These are phyloP conservation scores for Synanthedon myopaeformis DNA, from an alignment of 2,888 invertebrate genomes.

Conservation along the genomic window DNA sequence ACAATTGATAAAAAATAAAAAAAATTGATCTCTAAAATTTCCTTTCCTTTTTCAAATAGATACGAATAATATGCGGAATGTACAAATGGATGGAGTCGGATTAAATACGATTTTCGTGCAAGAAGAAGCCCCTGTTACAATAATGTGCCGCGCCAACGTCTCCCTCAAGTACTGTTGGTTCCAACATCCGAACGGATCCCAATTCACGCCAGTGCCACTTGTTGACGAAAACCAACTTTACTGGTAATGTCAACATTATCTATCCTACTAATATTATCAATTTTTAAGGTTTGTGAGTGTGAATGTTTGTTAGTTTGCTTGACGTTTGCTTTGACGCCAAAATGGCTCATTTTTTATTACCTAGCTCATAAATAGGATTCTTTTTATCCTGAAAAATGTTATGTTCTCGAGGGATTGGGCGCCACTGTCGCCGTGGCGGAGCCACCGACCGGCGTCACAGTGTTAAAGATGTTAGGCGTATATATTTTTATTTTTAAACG, in stretches of 20 bases:
- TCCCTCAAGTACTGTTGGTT: slow-evolving; percentile 61
- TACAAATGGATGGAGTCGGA: slow-evolving; percentile 6
- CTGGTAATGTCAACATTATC: slow-evolving; percentile 26
- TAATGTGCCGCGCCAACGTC: slow-evolving; percentile 38
- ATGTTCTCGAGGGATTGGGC: too few relatives aligned
- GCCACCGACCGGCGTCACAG: too few relatives aligned
- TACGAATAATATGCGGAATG: neutral
- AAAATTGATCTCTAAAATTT: neutral
- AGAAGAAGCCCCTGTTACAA: slow-evolving; percentile 28
- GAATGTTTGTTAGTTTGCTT: neutral
- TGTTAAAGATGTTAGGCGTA: too few relatives aligned
- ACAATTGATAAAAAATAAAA: too few relatives aligned
- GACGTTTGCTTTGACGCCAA: neutral
- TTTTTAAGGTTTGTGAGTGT: neutral
- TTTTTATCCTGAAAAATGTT: too few relatives aligned
- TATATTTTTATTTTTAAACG: too few relatives aligned
- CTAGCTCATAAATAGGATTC: too few relatives aligned
- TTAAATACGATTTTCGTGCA: slow-evolving; percentile 32
- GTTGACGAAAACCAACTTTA: slow-evolving; percentile 25
- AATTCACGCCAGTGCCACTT: slow-evolving; percentile 37
- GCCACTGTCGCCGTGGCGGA: too few relatives aligned
- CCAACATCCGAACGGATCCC: slow-evolving; percentile 50
- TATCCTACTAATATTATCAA: neutral
- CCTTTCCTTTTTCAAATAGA: neutral
- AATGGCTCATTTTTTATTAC: too few relatives aligned